Evolutionary conservation across 2,888 invertebrate species (phyloP).

Genomic region (Willowsia nigromaculata): DNA sequence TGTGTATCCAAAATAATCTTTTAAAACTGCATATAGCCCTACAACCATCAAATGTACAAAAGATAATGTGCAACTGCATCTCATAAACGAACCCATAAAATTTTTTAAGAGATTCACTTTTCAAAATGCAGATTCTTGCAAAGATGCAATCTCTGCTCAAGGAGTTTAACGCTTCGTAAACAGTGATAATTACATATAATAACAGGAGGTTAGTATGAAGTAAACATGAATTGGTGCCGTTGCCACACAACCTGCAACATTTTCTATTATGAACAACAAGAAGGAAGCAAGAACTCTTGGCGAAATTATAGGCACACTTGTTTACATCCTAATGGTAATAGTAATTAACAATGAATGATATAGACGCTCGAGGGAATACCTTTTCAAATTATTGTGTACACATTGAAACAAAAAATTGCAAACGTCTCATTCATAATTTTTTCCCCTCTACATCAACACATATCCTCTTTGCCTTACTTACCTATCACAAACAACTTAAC

Average conservation of each 20-base stretch:
- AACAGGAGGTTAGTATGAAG: neutral
- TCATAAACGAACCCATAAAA: neutral
- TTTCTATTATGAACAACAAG: neutral
- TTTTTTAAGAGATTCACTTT: neutral
- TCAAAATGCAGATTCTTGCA: neutral
- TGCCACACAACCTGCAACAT: no score
- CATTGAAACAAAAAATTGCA: no score
- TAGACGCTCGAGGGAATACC: neutral
- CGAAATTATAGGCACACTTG: neutral
- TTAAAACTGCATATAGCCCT: neutral
- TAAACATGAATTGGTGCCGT: neutral
- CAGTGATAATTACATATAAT: neutral
- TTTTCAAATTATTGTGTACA: neutral
- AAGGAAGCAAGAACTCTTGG: neutral
- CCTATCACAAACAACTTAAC: no score
- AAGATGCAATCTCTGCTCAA: neutral
- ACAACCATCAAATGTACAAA: neutral
- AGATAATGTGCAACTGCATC: neutral
- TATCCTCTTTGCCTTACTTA: no score
- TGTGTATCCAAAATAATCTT: no score
- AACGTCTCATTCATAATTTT: neutral
- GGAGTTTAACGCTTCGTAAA: neutral
- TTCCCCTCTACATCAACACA: neutral
- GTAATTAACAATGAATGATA: neutral
- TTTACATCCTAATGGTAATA: neutral